Evolutionary conservation across 2,113 vertebrate genomes (phyloP).

Genomic region (Phalacrocorax brasilianus): DNA sequence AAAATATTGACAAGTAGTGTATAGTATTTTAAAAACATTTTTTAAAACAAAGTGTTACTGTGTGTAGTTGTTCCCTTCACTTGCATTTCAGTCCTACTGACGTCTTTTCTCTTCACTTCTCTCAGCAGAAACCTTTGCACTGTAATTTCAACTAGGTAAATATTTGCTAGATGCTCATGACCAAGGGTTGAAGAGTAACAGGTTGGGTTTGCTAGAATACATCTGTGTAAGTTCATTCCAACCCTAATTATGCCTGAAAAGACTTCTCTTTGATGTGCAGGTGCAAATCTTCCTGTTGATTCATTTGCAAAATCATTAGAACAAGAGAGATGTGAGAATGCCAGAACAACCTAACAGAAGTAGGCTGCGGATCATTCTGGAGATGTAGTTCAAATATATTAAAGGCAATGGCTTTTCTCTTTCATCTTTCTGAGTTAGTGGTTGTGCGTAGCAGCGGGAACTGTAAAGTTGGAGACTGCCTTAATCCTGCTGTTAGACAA

Average conservation of each 20-base stretch:
- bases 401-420: neutral
- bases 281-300: neutral
- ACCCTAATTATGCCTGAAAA: neutral
- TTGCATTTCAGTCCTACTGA: neutral
- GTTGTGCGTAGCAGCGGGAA: neutral
- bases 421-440: neutral
- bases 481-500: neutral
- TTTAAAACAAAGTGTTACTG: neutral
- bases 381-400: neutral
- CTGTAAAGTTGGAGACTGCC: neutral
- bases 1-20: neutral
- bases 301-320: constrained; percentile 6
- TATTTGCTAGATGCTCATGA: constrained; percentile 47
- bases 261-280: neutral
- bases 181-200: constrained; percentile 64
- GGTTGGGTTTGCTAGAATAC: neutral
- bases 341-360: neutral
- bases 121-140: constrained; percentile 67
- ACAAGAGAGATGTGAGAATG: neutral
- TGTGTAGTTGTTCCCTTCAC: neutral
- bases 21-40: neutral
- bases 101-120: neutral
- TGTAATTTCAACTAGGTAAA: constrained; percentile 43
- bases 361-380: neutral
- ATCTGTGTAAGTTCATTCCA: neutral